Evolutionary conservation across 2,888 invertebrate genomes (phyloP), one percentile per base, ranked within the genome.

Genomic region (Theretra japonica): DNA sequence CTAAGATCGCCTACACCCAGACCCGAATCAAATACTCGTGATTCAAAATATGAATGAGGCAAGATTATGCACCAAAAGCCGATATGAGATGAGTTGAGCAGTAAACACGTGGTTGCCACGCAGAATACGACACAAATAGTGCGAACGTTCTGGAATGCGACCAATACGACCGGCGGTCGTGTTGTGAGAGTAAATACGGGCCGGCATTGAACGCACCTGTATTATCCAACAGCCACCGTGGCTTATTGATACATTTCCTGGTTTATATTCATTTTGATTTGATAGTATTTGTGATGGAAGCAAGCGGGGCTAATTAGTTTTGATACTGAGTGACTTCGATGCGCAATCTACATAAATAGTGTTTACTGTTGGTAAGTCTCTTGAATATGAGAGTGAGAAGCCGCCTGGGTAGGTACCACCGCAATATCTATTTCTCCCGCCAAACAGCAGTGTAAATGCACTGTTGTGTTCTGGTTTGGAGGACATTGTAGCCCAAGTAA

Each of bases 201-300:
- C 33, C 17, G 65, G 65, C 65, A 65, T 65, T 65, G 65, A 23
- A 23, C 65, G 65, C 65, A 65, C 65, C 65, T 65, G 65, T 23
- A 65, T 33, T 62, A 62, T 48, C 41, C 41, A 41, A 65, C 48
- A 23, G 48, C 21, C 33, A 48, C 65, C 48, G 23, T 5, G 5
- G n/a, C 11, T 11, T 30, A 30, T 30, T 8, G 19, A 2, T 59
- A 60, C n/a, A 48, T 65, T 65, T 65, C 65, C 65, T 65, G 21
- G n/a, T n/a, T 62, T 41, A 41, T 21, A 41, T 48, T 65, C 8
- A 65, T 48, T 21, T 23, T 23, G 62, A 21, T 30, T n/a, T 21
- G 33, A 21, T 21, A 21, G 30, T 33, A n/a, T 60, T 7, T n/a
- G 11, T n/a, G 21, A 33, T 7, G 33, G 33, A 41, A 15, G n/a